Conservation (phyloP, 1,140 invertebrate species). For the Cardiocondyla obscurior region DNA sequence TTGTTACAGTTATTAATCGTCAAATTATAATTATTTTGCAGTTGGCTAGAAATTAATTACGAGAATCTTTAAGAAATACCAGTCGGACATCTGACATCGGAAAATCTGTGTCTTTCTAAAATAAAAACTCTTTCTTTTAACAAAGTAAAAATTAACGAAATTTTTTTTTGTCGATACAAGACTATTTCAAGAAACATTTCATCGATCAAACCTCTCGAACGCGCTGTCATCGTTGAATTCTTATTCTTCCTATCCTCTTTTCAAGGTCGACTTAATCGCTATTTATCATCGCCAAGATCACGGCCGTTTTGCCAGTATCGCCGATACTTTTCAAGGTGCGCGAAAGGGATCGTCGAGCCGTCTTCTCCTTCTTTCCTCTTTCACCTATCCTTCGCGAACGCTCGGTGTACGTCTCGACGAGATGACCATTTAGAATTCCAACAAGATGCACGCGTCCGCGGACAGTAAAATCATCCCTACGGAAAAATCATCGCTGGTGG, state of each 20-base stretch:
- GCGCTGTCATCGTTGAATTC: not conserved
- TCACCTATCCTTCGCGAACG: constrained; percentile 8
- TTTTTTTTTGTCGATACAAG: not conserved
- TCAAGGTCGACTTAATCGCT: constrained; percentile 8
- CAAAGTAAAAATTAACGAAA: not conserved
- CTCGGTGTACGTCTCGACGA: not conserved
- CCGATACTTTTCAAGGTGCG: not conserved
- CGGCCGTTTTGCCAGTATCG: not conserved
- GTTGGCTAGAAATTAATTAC: not conserved
- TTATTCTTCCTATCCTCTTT: not conserved
- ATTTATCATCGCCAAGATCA: constrained; percentile 49
- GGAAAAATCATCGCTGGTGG: constrained; percentile 55
- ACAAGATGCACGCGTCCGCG: constrained; percentile 57
- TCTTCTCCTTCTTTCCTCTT: not conserved
- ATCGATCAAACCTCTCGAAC: not conserved
- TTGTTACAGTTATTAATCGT: not conserved
- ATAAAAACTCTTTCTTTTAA: not conserved
- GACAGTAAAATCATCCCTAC: constrained; percentile 60
- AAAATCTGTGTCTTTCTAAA: not conserved
- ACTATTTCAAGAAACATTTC: not conserved
- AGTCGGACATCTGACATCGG: not conserved
- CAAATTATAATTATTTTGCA: not conserved
- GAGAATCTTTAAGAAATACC: not conserved
- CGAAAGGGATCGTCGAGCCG: not conserved
- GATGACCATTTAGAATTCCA: constrained; percentile 56